Evolutionary conservation across 2,888 invertebrate species (phyloP).

Genomic region (Heteropelma amictum): DNA sequence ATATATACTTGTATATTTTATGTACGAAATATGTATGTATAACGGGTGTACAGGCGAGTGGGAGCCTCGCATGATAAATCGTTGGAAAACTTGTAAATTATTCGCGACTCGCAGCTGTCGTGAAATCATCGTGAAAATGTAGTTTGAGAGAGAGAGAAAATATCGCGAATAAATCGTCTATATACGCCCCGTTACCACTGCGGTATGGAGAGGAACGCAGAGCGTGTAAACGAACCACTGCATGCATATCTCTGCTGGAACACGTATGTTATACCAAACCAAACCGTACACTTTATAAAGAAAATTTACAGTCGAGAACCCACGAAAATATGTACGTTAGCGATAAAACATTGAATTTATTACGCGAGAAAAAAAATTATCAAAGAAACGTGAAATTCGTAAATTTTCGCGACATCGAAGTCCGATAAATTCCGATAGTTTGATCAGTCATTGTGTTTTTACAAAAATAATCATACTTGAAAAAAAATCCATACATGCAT

Average conservation of each 20-base stretch:
- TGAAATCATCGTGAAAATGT: slow-evolving; percentile 56
- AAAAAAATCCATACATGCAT: too few relatives aligned
- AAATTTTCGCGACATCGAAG: too few relatives aligned
- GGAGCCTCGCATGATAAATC: slow-evolving; percentile 46
- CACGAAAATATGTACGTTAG: neutral
- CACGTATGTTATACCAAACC: neutral
- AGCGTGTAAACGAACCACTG: slow-evolving; percentile 40
- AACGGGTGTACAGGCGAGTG: slow-evolving; percentile 5
- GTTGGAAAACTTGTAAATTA: slow-evolving; percentile 52
- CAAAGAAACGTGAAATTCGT: too few relatives aligned
- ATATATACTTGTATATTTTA: too few relatives aligned
- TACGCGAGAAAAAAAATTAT: too few relatives aligned
- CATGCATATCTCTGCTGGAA: neutral
- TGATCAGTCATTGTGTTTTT: too few relatives aligned
- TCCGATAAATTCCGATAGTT: too few relatives aligned
- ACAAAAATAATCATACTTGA: too few relatives aligned
- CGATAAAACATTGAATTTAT: too few relatives aligned
- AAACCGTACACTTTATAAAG: neutral
- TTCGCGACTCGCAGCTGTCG: slow-evolving; percentile 56
- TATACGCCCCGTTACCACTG: slow-evolving; percentile 15
- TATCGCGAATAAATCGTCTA: neutral
- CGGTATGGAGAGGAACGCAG: slow-evolving; percentile 27
- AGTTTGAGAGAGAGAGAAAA: neutral
- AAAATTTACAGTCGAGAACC: neutral
- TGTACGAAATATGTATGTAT: slow-evolving; percentile 12